phyloP scores from a whole-genome alignment of 1,140 invertebrate genomes.

The Centruroides vittatus region DNA sequence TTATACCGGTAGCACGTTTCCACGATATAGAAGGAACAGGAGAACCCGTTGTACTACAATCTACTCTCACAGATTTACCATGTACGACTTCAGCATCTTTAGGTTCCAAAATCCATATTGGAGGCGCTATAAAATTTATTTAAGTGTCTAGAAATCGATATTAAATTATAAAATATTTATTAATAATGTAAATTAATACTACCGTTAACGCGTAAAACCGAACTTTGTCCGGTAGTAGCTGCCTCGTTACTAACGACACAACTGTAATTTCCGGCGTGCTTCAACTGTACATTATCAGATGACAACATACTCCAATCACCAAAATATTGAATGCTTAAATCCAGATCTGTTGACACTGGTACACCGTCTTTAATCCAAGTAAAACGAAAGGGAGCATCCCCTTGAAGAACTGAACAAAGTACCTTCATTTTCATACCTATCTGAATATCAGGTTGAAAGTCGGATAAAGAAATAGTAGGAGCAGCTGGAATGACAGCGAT shows the following conservation, averaged over 20 bases:
- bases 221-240: conserved; percentile 53
- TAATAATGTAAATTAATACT: conserved; percentile 20
- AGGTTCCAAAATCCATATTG: conserved; percentile 4
- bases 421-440: conserved; percentile 47
- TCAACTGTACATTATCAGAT: conserved; percentile 12
- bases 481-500: not conserved
- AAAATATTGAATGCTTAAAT: not conserved
- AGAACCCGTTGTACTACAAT: conserved; percentile 1
- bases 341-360: not conserved
- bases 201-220: conserved; percentile 65
- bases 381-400: conserved; percentile 17
- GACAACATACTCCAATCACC: conserved; percentile 25
- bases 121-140: not conserved
- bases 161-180: no score
- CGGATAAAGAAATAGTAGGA: conserved; percentile 6
- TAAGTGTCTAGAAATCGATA: no score
- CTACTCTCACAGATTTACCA: not conserved
- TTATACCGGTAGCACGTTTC: not conserved
- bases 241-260: conserved; percentile 37
- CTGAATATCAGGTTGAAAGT: conserved; percentile 36
- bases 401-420: conserved; percentile 24
- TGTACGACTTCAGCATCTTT: not conserved
- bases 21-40: conserved; percentile 2
- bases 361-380: conserved; percentile 16
- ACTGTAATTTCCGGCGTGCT: conserved; percentile 26